Evolutionary conservation across 2,113 vertebrate genomes (phyloP), one percentile per base, ranked within the genome.

Genomic region (Paradisaea rubra): DNA sequence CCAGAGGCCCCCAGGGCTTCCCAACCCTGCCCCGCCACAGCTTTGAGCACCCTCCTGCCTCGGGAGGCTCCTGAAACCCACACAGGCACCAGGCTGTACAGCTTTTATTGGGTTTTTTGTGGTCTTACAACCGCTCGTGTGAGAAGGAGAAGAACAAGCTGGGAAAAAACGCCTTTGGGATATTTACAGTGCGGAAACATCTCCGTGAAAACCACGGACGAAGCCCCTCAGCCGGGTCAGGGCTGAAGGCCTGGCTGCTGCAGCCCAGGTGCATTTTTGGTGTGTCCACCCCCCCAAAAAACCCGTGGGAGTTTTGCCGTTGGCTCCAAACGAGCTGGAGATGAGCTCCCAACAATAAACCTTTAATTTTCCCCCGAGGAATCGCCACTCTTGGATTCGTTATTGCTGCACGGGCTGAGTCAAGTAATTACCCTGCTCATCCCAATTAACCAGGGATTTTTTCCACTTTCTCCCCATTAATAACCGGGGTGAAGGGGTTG

Each of bases 41-140:
- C 23, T 25, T 17, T 9, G 60, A 52, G 47, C 23, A 4, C 19
- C 45, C 20, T 73, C 66, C 30, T 2, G 1, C 45, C 52, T 41
- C 19, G 2, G 44, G 54, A 56, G 9, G 31, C 21, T 60, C 6
- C 57, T 19, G 0, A 57, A 64, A 47, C 20, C 15, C 76, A 28
- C 10, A 8, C 56, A 45, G 30, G 39, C 24, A 10, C 35, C 4
- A 0, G 6, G 4, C 9, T 27, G 11, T 6, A 15, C 0, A 1
- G 21, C 1, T 85, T 94, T 94, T 89, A 95, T 91, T 94, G 50
- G 6, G 15, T 4, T 74, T 78, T 84, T 84, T 28, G 33, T 12
- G 10, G 12, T 5, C 3, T 66, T 47, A 52, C 13, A 72, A 30
- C 23, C 13, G 1, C 31, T 52, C 7, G 2, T 3, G 27, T 23